phyloP scores from a whole-genome alignment of 1,140 invertebrate genomes.

The Papilio machaon region DNA sequence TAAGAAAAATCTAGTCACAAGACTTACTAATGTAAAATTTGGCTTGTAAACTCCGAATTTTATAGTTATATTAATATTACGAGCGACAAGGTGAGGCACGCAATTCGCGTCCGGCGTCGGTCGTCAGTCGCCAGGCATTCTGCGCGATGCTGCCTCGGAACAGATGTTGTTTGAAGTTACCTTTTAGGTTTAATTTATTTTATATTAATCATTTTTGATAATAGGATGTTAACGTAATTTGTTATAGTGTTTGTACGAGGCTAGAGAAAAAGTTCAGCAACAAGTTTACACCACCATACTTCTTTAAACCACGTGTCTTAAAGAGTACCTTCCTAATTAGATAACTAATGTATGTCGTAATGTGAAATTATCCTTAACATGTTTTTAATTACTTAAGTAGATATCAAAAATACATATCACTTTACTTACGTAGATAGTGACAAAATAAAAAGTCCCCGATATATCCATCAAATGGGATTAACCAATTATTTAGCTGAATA shows the following conservation, averaged over 20 bases:
- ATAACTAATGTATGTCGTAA: conserved; percentile 59
- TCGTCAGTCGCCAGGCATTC: conserved; percentile 1
- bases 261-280: conserved; percentile 80
- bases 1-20: conserved; percentile 81
- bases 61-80: conserved; percentile 66
- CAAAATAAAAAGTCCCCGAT: conserved; percentile 8
- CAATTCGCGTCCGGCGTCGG: neutral
- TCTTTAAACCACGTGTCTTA: conserved; percentile 76
- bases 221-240: conserved; percentile 74
- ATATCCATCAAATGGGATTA: conserved; percentile 16
- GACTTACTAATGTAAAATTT: conserved; percentile 80
- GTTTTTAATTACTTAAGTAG: conserved; percentile 38
- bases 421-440: conserved; percentile 25
- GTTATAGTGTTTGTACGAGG: conserved; percentile 68
- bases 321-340: conserved; percentile 78
- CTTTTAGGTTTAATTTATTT: conserved; percentile 80
- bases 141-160: conserved; percentile 37
- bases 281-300: conserved; percentile 53
- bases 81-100: conserved; percentile 49
- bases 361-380: conserved; percentile 20
- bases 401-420: conserved; percentile 38
- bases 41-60: conserved; percentile 74
- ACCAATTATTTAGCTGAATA: neutral
- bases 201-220: conserved; percentile 68
- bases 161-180: conserved; percentile 74